Percentiles rank a stretch among this genome's conserved stretches.
phyloP scores from a whole-genome alignment of 2,888 invertebrate species.

The Andrena flavipes region DNA sequence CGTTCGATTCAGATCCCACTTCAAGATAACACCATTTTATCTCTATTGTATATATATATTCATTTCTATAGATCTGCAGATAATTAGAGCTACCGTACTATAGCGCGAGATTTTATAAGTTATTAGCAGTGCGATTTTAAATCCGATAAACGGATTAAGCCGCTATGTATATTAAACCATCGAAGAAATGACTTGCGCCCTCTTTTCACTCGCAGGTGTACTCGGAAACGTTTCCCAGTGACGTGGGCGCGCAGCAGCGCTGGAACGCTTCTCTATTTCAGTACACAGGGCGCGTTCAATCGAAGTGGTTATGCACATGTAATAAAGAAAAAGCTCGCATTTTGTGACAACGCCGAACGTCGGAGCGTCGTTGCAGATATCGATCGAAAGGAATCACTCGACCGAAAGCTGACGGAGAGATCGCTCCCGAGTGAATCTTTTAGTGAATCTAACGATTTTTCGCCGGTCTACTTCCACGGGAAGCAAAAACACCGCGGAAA shows the following conservation, averaged over 20 bases:
- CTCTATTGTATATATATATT: not conserved
- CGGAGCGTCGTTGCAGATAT: slow-evolving; percentile 1
- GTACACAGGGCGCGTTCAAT: slow-evolving; percentile 62
- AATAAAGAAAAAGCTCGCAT: slow-evolving; percentile 25
- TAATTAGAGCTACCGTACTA: not conserved
- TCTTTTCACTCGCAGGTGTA: slow-evolving; percentile 63
- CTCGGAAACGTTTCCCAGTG: slow-evolving; percentile 43
- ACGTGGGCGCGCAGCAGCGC: slow-evolving; percentile 38
- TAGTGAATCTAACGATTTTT: not conserved
- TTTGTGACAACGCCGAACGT: slow-evolving; percentile 28
- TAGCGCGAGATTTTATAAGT: not conserved
- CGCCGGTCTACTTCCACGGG: not conserved
- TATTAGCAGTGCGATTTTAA: slow-evolving; percentile 16
- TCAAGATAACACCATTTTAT: not conserved
- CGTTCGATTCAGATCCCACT: too few relatives aligned
- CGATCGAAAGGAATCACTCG: slow-evolving; percentile 22
- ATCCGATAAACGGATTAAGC: slow-evolving; percentile 26
- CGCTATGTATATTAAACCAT: not conserved
- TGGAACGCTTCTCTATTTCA: slow-evolving; percentile 45
- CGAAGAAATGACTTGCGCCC: slow-evolving; percentile 54
- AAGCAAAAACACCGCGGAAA: slow-evolving; percentile 21
- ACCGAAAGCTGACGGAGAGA: not conserved
- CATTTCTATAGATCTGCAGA: not conserved
- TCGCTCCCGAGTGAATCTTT: slow-evolving; percentile 13
- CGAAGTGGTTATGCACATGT: slow-evolving; percentile 44